Percentiles rank a stretch among this genome's conserved stretches.
Evolutionary conservation across 1,140 invertebrate species (phyloP).

Genomic region (Heliconius congener): DNA sequence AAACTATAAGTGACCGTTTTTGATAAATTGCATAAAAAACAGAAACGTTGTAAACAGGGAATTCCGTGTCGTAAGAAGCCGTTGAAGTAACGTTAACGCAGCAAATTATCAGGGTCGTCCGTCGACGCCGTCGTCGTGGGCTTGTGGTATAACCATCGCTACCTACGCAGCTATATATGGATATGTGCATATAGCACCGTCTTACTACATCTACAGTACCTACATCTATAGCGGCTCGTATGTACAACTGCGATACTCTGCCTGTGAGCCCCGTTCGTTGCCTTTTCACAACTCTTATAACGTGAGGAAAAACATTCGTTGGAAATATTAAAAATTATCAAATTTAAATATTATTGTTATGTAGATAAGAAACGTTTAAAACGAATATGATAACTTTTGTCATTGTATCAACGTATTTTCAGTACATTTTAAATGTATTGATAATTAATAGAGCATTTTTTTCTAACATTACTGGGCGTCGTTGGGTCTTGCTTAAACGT

Average conservation of each 20-base stretch:
- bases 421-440: neutral
- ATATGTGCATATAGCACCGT: constrained; percentile 43
- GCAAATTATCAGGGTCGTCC: constrained; percentile 77
- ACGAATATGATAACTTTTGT: neutral
- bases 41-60: constrained; percentile 61
- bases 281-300: constrained; percentile 46
- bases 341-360: constrained; percentile 3
- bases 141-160: constrained; percentile 53
- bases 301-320: constrained; percentile 58
- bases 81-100: constrained; percentile 77
- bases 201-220: constrained; percentile 42
- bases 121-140: constrained; percentile 58
- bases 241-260: constrained; percentile 54
- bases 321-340: neutral
- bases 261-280: constrained; percentile 35
- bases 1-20: neutral
- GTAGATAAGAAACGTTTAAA: neutral
- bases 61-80: constrained; percentile 74
- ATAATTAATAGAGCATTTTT: neutral
- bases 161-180: constrained; percentile 55
- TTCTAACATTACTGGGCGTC: neutral
- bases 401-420: neutral
- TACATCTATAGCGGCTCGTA: constrained; percentile 45
- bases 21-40: constrained; percentile 48
- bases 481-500: constrained; percentile 61